Conservation (phyloP, 2,113 vertebrate genomes). For the Melanostigma gelatinosum region DNA sequence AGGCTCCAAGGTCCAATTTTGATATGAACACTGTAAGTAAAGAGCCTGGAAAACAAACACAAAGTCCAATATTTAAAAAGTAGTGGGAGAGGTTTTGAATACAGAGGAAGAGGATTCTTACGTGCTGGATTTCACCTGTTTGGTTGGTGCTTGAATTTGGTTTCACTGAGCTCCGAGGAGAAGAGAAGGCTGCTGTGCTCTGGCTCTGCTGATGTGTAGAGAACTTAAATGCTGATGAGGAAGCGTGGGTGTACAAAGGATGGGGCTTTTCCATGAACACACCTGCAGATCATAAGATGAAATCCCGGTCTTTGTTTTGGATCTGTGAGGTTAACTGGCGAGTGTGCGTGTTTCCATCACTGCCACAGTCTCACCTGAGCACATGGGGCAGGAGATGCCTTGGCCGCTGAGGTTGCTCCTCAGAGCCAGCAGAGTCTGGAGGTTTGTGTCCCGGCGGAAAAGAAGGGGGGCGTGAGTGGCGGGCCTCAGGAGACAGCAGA, state of each 20-base stretch:
- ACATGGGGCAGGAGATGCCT: conserved; percentile 95
- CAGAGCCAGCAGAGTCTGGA: conserved; percentile 94
- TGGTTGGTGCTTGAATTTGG: conserved; percentile 49
- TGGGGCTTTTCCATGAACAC: conserved; percentile 98
- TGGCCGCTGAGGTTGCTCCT: conserved; percentile 97
- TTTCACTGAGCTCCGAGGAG: conserved; percentile 25
- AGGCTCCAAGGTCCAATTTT: conserved; percentile 85
- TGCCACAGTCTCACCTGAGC: conserved; percentile 88
- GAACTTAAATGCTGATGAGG: conserved; percentile 85
- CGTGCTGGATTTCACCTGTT: conserved; percentile 58
- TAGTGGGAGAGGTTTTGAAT: background rate
- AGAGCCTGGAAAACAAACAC: conserved; percentile 79
- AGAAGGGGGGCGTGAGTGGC: conserved; percentile 93
- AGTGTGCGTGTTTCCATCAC: background rate
- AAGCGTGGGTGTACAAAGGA: conserved; percentile 85
- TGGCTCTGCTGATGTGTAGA: conserved; percentile 74
- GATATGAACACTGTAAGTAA: conserved; percentile 91
- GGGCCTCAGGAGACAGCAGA: conserved; percentile 90
- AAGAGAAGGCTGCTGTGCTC: conserved; percentile 43
- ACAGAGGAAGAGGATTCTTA: background rate
- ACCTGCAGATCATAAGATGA: conserved; percentile 79
- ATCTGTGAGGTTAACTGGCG: background rate
- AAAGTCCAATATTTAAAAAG: background rate
- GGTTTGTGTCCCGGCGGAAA: conserved; percentile 94
- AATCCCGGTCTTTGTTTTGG: background rate